Conservation (phyloP, 2,113 vertebrate species). For the Murina feae region DNA sequence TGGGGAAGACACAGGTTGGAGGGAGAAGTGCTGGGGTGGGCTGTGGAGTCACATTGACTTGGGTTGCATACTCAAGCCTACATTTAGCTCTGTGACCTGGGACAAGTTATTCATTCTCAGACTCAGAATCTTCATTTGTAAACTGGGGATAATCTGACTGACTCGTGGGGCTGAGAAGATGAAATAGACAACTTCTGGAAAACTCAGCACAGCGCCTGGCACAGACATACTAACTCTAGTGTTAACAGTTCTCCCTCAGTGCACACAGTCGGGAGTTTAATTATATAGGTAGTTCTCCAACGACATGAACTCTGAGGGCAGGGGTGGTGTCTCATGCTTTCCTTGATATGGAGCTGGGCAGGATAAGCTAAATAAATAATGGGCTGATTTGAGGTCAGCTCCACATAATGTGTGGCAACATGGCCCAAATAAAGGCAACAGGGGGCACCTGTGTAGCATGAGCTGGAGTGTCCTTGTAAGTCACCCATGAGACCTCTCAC, state of each 20-base stretch:
- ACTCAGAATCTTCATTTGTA: not conserved
- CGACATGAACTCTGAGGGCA: not conserved
- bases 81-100: not conserved
- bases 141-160: not conserved
- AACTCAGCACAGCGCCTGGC: not conserved
- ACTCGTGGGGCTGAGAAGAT: not conserved
- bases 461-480: not conserved
- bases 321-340: not conserved
- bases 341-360: not conserved
- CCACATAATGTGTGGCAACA: not conserved
- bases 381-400: not conserved
- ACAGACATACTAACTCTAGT: not conserved
- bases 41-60: not conserved
- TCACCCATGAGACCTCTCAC: not conserved
- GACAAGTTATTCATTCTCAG: not conserved
- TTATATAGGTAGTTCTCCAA: not conserved
- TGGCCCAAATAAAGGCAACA: not conserved
- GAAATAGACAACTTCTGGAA: not conserved
- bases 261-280: not conserved
- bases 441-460: not conserved
- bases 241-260: not conserved
- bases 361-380: not conserved
- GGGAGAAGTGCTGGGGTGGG: accelerated
- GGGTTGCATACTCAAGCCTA: not conserved
- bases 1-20: too few species aligned